phyloP scores from a whole-genome alignment of 1,140 invertebrate genomes.

The Cyclargus thomasi region DNA sequence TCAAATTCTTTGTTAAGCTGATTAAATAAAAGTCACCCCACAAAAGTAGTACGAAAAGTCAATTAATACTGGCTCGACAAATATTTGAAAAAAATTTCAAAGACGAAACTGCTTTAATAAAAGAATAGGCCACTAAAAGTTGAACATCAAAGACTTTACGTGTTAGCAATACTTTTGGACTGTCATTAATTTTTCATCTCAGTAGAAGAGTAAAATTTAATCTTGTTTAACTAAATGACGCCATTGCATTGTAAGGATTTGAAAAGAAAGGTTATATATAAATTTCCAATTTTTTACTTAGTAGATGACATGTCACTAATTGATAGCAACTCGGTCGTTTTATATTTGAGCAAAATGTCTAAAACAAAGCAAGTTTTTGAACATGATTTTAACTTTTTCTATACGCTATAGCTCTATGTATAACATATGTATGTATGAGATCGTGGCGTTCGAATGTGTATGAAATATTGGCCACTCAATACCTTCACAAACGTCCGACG shows the following conservation, averaged over 20 bases:
- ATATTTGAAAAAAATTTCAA: slow-evolving; percentile 9
- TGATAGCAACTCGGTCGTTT: too few relatives aligned
- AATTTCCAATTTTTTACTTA: too few relatives aligned
- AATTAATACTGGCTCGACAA: slow-evolving; percentile 6
- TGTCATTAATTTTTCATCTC: neutral
- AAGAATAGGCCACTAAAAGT: neutral
- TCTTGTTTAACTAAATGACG: neutral
- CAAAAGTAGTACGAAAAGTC: slow-evolving; percentile 10
- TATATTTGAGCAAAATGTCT: too few relatives aligned
- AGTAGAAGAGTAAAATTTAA: neutral
- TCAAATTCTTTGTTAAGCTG: slow-evolving; percentile 7
- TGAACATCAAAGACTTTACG: slow-evolving; percentile 1
- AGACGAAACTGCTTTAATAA: slow-evolving; percentile 6
- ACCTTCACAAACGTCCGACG: too few relatives aligned
- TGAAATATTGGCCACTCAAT: neutral
- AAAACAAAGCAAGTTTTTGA: too few relatives aligned
- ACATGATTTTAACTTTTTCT: too few relatives aligned
- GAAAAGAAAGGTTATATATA: too few relatives aligned
- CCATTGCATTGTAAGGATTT: too few relatives aligned
- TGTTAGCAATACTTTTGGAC: neutral
- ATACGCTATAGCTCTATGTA: too few relatives aligned
- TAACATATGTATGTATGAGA: neutral
- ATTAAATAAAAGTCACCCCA: slow-evolving; percentile 2
- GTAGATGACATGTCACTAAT: too few relatives aligned
- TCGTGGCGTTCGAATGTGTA: neutral